These are phyloP conservation scores for Cephus spinipes DNA, from an alignment of 2,888 invertebrate species.

Conservation along the genomic window DNA sequence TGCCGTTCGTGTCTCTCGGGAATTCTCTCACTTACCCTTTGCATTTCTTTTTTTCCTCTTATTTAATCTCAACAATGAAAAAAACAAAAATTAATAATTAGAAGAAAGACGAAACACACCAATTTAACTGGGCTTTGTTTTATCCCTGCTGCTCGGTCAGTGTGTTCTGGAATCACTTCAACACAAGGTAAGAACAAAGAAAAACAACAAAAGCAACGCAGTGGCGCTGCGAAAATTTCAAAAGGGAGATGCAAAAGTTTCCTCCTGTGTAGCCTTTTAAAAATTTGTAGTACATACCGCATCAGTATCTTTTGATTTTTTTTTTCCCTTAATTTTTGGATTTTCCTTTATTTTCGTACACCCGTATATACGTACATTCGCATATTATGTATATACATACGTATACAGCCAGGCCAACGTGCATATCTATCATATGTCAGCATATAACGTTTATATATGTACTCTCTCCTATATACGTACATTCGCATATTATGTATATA, in stretches of 20 bases:
- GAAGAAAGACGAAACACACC: conserved; percentile 44
- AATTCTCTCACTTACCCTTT: conserved; percentile 34
- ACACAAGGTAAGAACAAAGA: conserved; percentile 88
- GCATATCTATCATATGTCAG: not conserved
- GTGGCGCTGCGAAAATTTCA: not conserved
- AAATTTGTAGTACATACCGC: not conserved
- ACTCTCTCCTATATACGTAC: not conserved
- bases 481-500: not conserved
- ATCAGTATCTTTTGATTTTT: not conserved
- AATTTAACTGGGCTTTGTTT: conserved; percentile 73
- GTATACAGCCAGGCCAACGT: not conserved
- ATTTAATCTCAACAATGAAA: conserved; percentile 31
- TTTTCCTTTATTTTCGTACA: not conserved
- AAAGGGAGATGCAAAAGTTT: not conserved
- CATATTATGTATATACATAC: not conserved
- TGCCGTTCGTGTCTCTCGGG: not conserved
- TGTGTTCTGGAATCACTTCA: conserved; percentile 99
- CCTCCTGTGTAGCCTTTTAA: not conserved
- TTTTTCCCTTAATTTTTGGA: not conserved
- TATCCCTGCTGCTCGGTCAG: conserved; percentile 84
- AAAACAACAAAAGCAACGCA: not conserved
- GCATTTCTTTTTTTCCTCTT: not conserved
- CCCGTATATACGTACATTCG: not conserved
- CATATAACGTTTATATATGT: not conserved
- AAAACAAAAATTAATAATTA: not conserved